Conservation (phyloP, 2,888 invertebrate species). For the Lithophane leautieri region DNA sequence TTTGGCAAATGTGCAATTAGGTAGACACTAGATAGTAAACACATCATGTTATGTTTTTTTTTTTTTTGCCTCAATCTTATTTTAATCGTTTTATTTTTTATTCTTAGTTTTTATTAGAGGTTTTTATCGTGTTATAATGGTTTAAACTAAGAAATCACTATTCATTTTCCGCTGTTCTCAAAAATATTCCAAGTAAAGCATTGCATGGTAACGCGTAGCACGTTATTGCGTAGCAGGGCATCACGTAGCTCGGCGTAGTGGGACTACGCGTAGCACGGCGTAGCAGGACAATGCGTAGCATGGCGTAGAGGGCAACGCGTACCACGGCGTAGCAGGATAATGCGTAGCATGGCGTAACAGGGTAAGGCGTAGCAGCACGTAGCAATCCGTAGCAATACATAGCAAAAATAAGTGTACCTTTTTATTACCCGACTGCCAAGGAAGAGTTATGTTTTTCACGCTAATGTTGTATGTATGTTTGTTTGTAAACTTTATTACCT, state of each 20-base stretch:
- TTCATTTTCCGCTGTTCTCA: background rate
- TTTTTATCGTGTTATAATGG: no score
- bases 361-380: background rate
- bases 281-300: background rate
- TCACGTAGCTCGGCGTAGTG: background rate
- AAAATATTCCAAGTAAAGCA: background rate
- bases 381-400: background rate
- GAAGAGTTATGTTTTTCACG: no score
- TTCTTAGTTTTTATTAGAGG: no score
- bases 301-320: background rate
- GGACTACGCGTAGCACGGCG: background rate
- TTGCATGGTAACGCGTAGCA: background rate
- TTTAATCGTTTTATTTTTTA: no score
- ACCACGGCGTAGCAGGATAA: background rate
- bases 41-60: no score
- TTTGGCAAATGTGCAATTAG: background rate
- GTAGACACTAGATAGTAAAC: no score
- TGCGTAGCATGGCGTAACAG: background rate
- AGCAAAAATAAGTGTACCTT: background rate
- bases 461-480: no score
- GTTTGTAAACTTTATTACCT: no score
- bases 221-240: background rate
- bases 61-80: no score
- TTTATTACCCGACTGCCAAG: no score
- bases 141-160: background rate